phyloP scores from a whole-genome alignment of 1,140 invertebrate species.

The Penaeus chinensis region DNA sequence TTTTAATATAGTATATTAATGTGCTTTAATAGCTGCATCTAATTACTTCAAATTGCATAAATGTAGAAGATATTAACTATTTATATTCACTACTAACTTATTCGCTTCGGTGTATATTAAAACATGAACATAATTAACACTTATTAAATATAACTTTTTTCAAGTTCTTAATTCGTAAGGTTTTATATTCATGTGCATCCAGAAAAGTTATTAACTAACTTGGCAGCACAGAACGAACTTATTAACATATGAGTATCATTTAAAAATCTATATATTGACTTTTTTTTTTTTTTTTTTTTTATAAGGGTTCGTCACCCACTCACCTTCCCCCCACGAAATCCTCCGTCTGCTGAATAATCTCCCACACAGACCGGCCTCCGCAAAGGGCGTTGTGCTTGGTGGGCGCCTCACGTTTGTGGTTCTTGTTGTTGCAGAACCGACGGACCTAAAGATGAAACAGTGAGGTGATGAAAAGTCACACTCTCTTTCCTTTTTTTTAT shows the following conservation, averaged over 20 bases:
- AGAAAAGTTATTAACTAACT: neutral
- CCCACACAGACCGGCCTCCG: constrained; percentile 65
- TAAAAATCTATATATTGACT: neutral
- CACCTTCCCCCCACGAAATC: constrained; percentile 65
- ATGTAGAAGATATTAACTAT: neutral
- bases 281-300: neutral
- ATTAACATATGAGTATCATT: constrained; percentile 14
- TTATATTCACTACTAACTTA: neutral
- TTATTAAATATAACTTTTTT: too few relatives aligned
- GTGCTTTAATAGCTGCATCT: neutral
- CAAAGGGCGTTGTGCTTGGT: constrained; percentile 68
- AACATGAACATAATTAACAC: too few relatives aligned
- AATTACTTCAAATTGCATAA: neutral
- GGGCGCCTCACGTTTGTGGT: constrained; percentile 67
- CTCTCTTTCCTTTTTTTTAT: too few relatives aligned
- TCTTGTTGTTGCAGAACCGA: constrained; percentile 64
- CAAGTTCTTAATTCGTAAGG: too few relatives aligned
- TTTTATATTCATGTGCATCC: too few relatives aligned
- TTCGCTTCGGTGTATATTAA: too few relatives aligned
- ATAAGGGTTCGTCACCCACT: neutral
- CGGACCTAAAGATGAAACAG: constrained; percentile 41
- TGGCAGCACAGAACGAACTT: neutral
- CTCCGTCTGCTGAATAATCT: constrained; percentile 64
- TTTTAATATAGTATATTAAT: neutral
- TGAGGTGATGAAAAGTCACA: neutral